Percentiles rank a stretch among this genome's conserved stretches.
Conservation (phyloP, 1,140 invertebrate species). For the Hetaerina americana region DNA sequence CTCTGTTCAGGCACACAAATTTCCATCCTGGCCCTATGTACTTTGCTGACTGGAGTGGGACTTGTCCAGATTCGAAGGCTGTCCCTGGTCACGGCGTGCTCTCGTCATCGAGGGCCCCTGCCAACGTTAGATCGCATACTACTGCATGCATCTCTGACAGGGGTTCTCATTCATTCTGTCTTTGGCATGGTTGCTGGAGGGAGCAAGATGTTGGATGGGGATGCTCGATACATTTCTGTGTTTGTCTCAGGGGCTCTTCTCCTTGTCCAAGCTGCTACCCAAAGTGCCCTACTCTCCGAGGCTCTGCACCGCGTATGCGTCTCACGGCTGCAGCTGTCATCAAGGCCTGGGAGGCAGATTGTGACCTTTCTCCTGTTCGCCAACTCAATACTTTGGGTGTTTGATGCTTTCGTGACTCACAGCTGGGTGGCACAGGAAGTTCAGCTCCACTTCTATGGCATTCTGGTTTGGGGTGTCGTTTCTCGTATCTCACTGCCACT, state of each 20-base stretch:
- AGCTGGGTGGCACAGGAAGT: constrained; percentile 41
- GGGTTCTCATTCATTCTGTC: constrained; percentile 41
- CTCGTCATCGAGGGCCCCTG: constrained; percentile 24
- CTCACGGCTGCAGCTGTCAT: constrained; percentile 35
- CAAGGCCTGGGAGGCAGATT: constrained; percentile 49
- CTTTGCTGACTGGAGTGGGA: constrained; percentile 25
- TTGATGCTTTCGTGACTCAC: constrained; percentile 54
- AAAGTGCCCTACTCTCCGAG: constrained; percentile 48
- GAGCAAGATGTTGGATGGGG: constrained; percentile 30
- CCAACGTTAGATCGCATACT: constrained; percentile 34
- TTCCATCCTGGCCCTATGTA: constrained; percentile 28
- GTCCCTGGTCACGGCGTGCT: constrained; percentile 20
- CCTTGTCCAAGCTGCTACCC: constrained; percentile 39
- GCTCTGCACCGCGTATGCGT: constrained; percentile 38
- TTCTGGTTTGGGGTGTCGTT: constrained; percentile 51
- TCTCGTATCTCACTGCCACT: constrained; percentile 44
- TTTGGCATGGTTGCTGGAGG: constrained; percentile 40
- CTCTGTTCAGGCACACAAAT: constrained; percentile 32
- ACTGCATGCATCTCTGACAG: constrained; percentile 37
- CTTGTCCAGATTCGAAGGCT: constrained; percentile 29
- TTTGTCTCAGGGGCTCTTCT: constrained; percentile 33
- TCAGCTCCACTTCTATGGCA: constrained; percentile 47
- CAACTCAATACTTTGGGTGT: constrained; percentile 53
- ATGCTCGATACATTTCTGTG: constrained; percentile 30
- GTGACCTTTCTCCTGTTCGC: constrained; percentile 53